Percentiles rank a stretch among this genome's conserved stretches.
Conservation (phyloP, 2,888 invertebrate genomes). For the Hirtodrosophila duncani region DNA sequence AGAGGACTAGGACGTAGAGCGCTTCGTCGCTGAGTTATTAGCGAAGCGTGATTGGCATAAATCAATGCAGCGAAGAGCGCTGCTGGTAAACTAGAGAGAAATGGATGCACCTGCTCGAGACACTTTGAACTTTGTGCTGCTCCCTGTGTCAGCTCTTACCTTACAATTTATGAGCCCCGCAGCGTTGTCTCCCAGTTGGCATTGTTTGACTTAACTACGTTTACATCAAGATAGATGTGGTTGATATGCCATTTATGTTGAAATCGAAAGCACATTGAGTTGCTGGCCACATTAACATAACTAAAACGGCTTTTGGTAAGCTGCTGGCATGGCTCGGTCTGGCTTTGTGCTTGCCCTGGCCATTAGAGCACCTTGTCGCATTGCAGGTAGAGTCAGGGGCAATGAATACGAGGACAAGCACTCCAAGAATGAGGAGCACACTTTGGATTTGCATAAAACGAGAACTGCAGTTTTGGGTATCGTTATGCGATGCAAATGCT, state of each 20-base stretch:
- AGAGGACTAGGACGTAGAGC: constrained; percentile 33
- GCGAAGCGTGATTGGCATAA: constrained; percentile 73
- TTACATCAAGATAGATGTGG: constrained; percentile 51
- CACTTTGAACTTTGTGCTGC: constrained; percentile 21
- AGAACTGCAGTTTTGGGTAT: constrained; percentile 17
- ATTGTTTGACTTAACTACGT: constrained; percentile 31
- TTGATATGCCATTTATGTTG: constrained; percentile 57
- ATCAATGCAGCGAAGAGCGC: constrained; percentile 61
- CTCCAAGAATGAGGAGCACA: too few species aligned
- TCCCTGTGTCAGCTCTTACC: constrained; percentile 15
- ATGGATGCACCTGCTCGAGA: constrained; percentile 45
- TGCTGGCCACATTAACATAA: constrained; percentile 52
- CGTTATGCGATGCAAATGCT: constrained; percentile 37
- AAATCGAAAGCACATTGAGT: constrained; percentile 61
- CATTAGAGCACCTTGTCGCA: constrained; percentile 41
- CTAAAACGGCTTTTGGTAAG: constrained; percentile 25
- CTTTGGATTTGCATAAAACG: constrained; percentile 52
- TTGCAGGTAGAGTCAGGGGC: too few species aligned
- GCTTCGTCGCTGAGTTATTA: constrained; percentile 67
- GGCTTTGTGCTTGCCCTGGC: too few species aligned
- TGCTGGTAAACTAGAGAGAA: background rate
- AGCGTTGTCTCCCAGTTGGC: constrained; percentile 16
- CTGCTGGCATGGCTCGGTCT: too few species aligned
- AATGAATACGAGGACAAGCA: too few species aligned
- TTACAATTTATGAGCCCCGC: too few species aligned